Conservation (phyloP, 2,113 vertebrate species). For the Lophura nycthemera region DNA sequence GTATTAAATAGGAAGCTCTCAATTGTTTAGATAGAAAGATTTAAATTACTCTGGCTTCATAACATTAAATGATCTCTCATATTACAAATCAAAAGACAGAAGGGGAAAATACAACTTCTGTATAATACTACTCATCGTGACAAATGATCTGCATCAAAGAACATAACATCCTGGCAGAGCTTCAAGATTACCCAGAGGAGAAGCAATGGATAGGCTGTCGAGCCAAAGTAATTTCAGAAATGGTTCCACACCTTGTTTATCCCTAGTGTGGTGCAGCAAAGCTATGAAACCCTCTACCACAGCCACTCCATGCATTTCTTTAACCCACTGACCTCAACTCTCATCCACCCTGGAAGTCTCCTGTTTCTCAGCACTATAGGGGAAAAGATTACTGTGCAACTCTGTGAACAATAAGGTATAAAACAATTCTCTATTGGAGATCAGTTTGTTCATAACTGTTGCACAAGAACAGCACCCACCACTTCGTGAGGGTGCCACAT, state of each 20-base stretch:
- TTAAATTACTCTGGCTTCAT: neutral
- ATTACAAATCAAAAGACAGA: neutral
- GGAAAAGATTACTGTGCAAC: neutral
- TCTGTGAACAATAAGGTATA: fast-evolving
- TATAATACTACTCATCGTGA: conserved; percentile 35
- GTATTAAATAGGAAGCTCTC: neutral
- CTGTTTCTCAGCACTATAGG: neutral
- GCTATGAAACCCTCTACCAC: neutral
- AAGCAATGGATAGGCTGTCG: conserved; percentile 9
- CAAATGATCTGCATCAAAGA: conserved; percentile 60
- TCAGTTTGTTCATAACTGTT: neutral
- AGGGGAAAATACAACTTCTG: conserved; percentile 29
- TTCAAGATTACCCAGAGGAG: conserved; percentile 57
- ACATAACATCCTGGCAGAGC: conserved; percentile 51
- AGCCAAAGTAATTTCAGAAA: conserved; percentile 47
- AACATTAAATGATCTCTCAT: conserved; percentile 23
- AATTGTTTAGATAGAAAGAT: neutral
- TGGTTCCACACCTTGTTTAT: conserved; percentile 28
- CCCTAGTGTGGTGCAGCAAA: neutral
- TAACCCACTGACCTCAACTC: conserved; percentile 21
- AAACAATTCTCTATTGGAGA: fast-evolving
- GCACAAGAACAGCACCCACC: neutral
- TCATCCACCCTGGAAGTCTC: neutral
- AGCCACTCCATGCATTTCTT: neutral
- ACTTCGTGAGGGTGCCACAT: fast-evolving